These are phyloP conservation scores for Amyelois transitella DNA, from an alignment of 1,140 invertebrate species.

Conservation along the genomic window DNA sequence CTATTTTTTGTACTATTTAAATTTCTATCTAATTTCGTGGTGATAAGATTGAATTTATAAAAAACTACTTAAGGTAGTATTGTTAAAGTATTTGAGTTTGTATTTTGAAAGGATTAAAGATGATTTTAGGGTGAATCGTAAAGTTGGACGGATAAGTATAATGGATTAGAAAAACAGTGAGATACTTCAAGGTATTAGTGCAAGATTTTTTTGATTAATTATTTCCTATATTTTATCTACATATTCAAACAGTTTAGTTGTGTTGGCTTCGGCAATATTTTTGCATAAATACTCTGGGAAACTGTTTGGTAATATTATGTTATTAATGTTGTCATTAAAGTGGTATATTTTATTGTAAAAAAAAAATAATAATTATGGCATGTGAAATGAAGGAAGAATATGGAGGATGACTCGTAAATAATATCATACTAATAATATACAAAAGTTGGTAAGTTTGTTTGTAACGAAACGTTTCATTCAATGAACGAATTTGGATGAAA, in stretches of 20 bases:
- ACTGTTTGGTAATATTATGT: neutral
- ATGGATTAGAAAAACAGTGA: constrained; percentile 49
- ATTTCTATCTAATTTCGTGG: neutral
- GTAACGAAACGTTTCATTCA: no score
- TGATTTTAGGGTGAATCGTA: constrained; percentile 10
- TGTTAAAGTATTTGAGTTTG: neutral
- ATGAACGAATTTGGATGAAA: no score
- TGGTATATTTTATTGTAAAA: constrained; percentile 11
- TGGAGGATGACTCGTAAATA: no score
- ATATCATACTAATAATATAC: no score
- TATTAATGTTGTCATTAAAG: constrained; percentile 11
- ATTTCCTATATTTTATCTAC: constrained; percentile 43
- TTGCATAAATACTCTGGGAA: constrained; percentile 35
- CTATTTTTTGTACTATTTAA: constrained; percentile 15
- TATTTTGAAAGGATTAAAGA: constrained; percentile 9
- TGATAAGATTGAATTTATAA: neutral
- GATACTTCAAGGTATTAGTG: constrained; percentile 18
- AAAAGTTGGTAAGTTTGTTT: no score
- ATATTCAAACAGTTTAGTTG: constrained; percentile 29
- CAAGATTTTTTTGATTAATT: constrained; percentile 49
- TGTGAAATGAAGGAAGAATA: no score
- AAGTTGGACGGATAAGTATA: constrained; percentile 24
- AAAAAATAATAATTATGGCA: no score
- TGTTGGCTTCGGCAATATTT: constrained; percentile 32
- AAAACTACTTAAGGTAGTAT: neutral